phyloP scores from a whole-genome alignment of 2,797 vertebrate species.

The Scolopax rusticola region DNA sequence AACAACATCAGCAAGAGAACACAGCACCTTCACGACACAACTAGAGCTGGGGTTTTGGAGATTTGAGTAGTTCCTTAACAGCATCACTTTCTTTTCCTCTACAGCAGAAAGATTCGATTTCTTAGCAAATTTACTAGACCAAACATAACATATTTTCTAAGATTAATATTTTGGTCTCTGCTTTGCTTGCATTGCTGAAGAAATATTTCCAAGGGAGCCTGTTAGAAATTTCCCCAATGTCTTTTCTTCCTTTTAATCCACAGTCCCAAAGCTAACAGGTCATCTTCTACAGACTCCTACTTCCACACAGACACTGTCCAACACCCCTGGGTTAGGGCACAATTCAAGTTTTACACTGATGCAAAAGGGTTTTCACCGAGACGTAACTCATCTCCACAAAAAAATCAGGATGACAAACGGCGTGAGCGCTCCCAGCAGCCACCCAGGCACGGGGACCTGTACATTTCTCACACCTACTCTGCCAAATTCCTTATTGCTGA shows the following conservation, averaged over 20 bases:
- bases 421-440: not conserved
- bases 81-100: not conserved
- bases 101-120: not conserved
- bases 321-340: not conserved
- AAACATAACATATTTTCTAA: not conserved
- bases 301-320: rapidly evolving
- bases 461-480: rapidly evolving
- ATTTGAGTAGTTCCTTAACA: not conserved
- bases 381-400: not conserved
- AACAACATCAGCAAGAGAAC: not conserved
- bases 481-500: not conserved
- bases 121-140: not conserved
- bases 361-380: not conserved
- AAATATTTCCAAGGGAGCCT: not conserved
- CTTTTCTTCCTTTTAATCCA: not conserved
- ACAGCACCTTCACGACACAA: not conserved
- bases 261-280: not conserved
- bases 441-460: rapidly evolving
- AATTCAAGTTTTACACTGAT: not conserved
- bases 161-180: not conserved
- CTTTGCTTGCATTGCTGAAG: not conserved
- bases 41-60: not conserved
- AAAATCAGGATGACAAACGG: not conserved
- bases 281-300: not conserved
- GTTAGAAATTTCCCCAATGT: not conserved